Percentiles rank a stretch among this genome's conserved stretches.
These are phyloP conservation scores for Strigamia crassipes DNA, from an alignment of 2,888 invertebrate species.

Conservation along the genomic window DNA sequence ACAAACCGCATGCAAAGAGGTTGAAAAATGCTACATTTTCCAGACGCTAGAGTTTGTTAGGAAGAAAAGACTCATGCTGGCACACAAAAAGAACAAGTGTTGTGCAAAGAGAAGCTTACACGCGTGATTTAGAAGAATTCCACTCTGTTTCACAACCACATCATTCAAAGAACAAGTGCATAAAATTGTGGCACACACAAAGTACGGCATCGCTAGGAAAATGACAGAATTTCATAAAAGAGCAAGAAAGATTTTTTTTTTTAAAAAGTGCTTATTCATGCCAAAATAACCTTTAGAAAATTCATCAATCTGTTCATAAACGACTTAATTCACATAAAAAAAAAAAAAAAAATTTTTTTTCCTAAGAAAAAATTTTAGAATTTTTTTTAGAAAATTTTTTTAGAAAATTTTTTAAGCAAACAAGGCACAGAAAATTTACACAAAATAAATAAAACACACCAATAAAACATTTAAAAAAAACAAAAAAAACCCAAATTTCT, in stretches of 20 bases:
- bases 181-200: constrained; percentile 4
- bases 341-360: too few relatives aligned
- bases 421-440: not conserved
- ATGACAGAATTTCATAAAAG: not conserved
- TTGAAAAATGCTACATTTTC: not conserved
- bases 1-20: not conserved
- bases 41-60: not conserved
- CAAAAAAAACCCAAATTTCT: not conserved
- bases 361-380: too few relatives aligned
- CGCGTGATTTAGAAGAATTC: constrained; percentile 47
- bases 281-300: not conserved
- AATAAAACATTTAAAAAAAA: not conserved
- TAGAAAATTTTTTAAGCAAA: not conserved
- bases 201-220: not conserved
- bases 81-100: constrained; percentile 48
- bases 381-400: too few relatives aligned
- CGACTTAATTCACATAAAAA: too few relatives aligned
- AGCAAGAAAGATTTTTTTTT: not conserved
- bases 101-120: constrained; percentile 45
- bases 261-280: too few relatives aligned
- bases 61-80: constrained; percentile 25
- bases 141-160: constrained; percentile 4
- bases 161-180: constrained; percentile 4
- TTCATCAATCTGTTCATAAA: too few relatives aligned
- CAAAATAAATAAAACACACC: not conserved